Evolutionary conservation across 2,797 vertebrate genomes (phyloP), one percentile per base, ranked within the genome.

Genomic region (Knipowitschia caucasica): DNA sequence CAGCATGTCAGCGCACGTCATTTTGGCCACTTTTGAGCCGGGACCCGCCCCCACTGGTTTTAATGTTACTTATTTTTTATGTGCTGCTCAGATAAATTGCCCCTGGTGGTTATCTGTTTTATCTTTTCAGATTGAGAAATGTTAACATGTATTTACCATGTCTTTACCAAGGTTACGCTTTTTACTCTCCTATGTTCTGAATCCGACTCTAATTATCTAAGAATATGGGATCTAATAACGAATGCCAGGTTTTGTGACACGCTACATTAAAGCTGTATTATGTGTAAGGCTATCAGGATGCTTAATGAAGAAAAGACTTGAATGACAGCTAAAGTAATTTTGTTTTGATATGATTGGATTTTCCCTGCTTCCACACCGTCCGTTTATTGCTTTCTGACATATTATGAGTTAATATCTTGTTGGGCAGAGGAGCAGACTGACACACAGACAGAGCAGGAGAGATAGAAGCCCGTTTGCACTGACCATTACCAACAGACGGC

Each of bases 331-430:
- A 53, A 68, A 60, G 39, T 59, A 68, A 79, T 73, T 64, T 56
- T 50, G 40, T 15, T 7, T 6, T 49, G 61, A 75, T 65, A 54
- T 69, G 59, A 75, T 72, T 79, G 56, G 56, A 69, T 75, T 79
- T 75, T 39, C 21, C 26, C 20, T 40, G 44, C 39, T 36, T 59
- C 53, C 67, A 56, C 24, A 62, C 33, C 34, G 49, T 39, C 38
- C 52, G 62, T 66, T 66, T 53, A 69, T 74, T 67, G 49, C 47
- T 35, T 51, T 60, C 56, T 66, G 69, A 73, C 62, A 74, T 12
- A 56, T 72, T 67, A 76, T 64, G 49, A 53, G 61, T 64, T 82
- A 75, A 81, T 76, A 73, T 62, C 60, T 62, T 59, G 57, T 68
- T 60, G 61, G 62, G 47, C 5, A 11, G 39, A 29, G 50, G 39